Percentiles rank a stretch among this genome's conserved stretches.
phyloP scores from a whole-genome alignment of 2,888 invertebrate genomes.

The Chydorus sphaericus region DNA sequence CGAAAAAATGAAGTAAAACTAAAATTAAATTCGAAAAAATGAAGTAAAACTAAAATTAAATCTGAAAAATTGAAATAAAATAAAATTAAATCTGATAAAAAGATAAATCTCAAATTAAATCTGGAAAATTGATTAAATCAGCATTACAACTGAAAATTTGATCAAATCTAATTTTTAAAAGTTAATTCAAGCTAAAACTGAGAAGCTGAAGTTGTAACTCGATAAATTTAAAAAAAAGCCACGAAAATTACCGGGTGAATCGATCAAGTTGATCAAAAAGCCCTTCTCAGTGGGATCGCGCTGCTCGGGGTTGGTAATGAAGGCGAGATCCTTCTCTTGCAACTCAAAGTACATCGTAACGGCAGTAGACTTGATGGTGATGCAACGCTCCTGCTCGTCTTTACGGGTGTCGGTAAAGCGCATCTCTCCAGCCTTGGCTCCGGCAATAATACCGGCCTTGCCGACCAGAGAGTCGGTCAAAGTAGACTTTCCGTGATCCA shows the following conservation, averaged over 20 bases:
- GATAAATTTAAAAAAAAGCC: background rate
- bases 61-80: too few species aligned
- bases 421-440: conserved; percentile 96
- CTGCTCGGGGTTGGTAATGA: conserved; percentile 82
- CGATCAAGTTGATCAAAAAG: conserved; percentile 99
- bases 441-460: conserved; percentile 99
- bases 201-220: too few species aligned
- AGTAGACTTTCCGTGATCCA: conserved; percentile 99
- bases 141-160: too few species aligned
- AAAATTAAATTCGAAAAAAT: too few species aligned
- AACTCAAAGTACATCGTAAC: conserved; percentile 99
- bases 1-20: too few species aligned
- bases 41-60: too few species aligned
- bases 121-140: too few species aligned
- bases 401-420: conserved; percentile 98
- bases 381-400: conserved; percentile 99
- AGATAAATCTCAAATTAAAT: too few species aligned
- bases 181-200: too few species aligned
- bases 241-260: conserved; percentile 59
- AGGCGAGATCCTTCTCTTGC: conserved; percentile 80
- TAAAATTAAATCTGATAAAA: too few species aligned
- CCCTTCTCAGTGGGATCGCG: conserved; percentile 69
- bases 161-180: too few species aligned
- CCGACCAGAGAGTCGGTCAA: conserved; percentile 98
- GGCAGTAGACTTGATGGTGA: conserved; percentile 99